Evolutionary conservation across 2,888 invertebrate species (phyloP), one percentile per base, ranked within the genome.

Genomic region (Ctena decussata): DNA sequence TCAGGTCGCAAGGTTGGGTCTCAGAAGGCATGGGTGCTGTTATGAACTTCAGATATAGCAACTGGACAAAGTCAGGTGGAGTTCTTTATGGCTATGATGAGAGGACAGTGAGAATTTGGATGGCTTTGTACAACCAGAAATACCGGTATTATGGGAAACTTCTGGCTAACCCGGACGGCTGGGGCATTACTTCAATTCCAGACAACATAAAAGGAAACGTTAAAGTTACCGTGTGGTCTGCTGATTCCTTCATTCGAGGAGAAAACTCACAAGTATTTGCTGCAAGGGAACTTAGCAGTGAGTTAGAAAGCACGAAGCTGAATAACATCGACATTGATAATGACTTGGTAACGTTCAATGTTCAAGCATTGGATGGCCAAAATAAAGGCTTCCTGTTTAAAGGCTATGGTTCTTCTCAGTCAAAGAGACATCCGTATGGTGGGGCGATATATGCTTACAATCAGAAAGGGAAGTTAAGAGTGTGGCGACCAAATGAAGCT

Each of bases 361-460:
- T 77, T 0, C 65, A 85, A 46, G 85, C 85, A 1, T 71, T n/a
- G n/a, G 74, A 77, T 60, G 85, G 85, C n/a, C 39, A 32, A 32
- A 85, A 85, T 35, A 21, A 71, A 71, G 85, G 85, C 18, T 85
- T 65, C 35, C 53, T 81, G 30, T 85, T 85, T 44, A 41, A 24
- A 8, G 85, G 71, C 2, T 81, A 75, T 32, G 85, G 85, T 15
- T 69, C 39, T 32, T 77, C 85, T 0, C 81, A 85, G 27, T 44
- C 77, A 0, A 35, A 46, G 24, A 27, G 11, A 2, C 21, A 57
- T 5, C 74, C 73, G 12, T 85, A 46, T 65, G 85, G 85, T 24
- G 85, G 85, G 21, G 70, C 41, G 30, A 76, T 85, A 21, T 85
- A 70, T 49, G 74, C 85, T 5, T 85, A 78, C 49, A 75, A 75